Evolutionary conservation across 2,797 vertebrate species (phyloP), one percentile per base, ranked within the genome.

Genomic region (Brachyrhaphis roseni): DNA sequence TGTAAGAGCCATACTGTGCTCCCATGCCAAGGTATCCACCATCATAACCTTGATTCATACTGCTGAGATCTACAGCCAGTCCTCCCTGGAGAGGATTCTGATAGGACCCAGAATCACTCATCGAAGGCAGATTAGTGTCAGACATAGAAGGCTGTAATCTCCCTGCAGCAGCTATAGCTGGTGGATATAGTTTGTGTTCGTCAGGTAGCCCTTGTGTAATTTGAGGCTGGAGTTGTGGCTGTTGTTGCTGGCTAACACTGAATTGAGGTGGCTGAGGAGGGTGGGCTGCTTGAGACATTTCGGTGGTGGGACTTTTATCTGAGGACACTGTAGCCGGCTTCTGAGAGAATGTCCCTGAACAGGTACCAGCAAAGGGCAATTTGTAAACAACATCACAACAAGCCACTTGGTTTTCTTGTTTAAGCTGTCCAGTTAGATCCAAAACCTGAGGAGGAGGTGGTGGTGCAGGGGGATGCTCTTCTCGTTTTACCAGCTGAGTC

Each of bases 341-440:
- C 59, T 98, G 96, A 85, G 96, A 95, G 89, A 98, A 97, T 83
- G 97, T 89, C 0, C 97, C 98, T 0, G 97, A 94, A 93, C 98
- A 99, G 87, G 97, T 97, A 80, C 98, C 92, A 71, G 96, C 96
- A 31, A 99, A 99, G 80, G 98, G 99, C 83, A 99, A 96, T 93
- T 98, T 99, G 93, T 99, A 99, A 91, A 99, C 98, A 90, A 99
- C 95, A 82, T 99, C 98, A 72, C 99, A 99, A 92, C 99, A 99
- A 34, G 97, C 98, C 72, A 97, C 95, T 84, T 98, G 98, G 92
- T 97, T 98, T 90, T 99, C 98, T 0, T 97, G 91, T 93, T 98
- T 97, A 78, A 99, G 93, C 0, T 96, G 96, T 74, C 98, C 97
- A 0, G 98, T 99, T 73, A 99, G 97, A 93, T 99, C 98, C 91